Conservation (phyloP, 2,113 vertebrate species). For the Pao palembangensis region DNA sequence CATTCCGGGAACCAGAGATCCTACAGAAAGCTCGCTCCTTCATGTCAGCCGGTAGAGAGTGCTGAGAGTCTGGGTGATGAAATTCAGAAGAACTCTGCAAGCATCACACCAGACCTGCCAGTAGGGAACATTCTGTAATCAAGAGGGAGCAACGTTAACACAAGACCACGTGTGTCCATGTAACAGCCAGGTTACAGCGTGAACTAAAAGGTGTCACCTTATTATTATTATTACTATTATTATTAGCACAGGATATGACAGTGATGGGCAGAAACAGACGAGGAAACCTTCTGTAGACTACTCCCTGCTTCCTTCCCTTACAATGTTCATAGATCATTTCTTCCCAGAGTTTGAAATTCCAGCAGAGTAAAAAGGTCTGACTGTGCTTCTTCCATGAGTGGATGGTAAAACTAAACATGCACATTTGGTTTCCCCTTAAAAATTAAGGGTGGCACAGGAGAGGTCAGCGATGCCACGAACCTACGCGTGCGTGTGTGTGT, state of each 20-base stretch:
- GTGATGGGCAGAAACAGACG: no score
- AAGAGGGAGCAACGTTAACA: conserved; percentile 1
- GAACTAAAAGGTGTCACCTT: no score
- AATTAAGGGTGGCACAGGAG: conserved; percentile 4
- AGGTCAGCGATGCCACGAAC: conserved; percentile 22
- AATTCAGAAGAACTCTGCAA: conserved; percentile 62
- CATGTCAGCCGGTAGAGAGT: conserved; percentile 67
- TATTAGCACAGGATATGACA: no score
- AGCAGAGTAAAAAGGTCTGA: conserved; percentile 14
- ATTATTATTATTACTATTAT: no score
- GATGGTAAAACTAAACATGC: conserved; percentile 40
- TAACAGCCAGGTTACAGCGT: no score
- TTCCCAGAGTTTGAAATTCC: conserved; percentile 39
- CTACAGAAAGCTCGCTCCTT: not conserved
- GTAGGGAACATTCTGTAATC: conserved; percentile 51
- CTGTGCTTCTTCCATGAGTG: conserved; percentile 1
- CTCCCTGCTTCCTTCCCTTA: not conserved
- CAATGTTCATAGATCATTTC: conserved; percentile 1
- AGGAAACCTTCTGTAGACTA: no score
- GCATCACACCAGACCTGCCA: conserved; percentile 68
- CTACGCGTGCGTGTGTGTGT: conserved; percentile 20
- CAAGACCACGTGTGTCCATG: not conserved
- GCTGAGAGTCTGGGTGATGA: conserved; percentile 68
- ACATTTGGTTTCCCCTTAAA: conserved; percentile 13
- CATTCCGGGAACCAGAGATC: not conserved